A percentile compares a stretch with the other conserved stretches of the same genome.
phyloP scores from a whole-genome alignment of 1,140 invertebrate species.

The Yoshiicerus persimilis region DNA sequence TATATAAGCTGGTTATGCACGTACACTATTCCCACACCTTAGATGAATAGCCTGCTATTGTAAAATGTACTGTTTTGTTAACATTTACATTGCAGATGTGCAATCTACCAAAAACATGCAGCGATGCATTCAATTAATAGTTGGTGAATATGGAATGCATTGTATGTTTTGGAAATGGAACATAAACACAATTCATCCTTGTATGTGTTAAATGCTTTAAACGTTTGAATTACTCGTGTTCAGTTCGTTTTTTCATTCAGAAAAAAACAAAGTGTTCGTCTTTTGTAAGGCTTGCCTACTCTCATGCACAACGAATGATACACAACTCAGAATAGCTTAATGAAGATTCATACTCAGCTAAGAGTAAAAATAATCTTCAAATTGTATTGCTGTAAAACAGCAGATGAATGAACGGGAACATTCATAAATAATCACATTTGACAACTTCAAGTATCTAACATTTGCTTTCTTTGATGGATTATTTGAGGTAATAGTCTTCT shows the following conservation, averaged over 20 bases:
- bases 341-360: neutral
- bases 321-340: neutral
- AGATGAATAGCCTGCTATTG: no score
- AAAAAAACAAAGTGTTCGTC: neutral
- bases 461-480: neutral
- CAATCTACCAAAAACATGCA: neutral
- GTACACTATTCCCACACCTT: no score
- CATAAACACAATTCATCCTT: neutral
- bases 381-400: neutral
- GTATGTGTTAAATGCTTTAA: neutral
- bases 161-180: neutral
- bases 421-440: neutral
- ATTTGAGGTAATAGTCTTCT: neutral
- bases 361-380: neutral
- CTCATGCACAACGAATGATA: neutral
- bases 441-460: neutral
- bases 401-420: neutral
- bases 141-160: neutral
- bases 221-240: neutral
- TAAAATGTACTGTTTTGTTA: neutral
- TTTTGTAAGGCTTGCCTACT: no score
- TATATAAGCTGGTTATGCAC: no score
- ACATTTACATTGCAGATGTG: neutral
- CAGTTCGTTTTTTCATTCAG: neutral
- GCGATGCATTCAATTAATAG: neutral